phyloP scores from a whole-genome alignment of 2,113 vertebrate species.

The Cyprinodon tularosa region DNA sequence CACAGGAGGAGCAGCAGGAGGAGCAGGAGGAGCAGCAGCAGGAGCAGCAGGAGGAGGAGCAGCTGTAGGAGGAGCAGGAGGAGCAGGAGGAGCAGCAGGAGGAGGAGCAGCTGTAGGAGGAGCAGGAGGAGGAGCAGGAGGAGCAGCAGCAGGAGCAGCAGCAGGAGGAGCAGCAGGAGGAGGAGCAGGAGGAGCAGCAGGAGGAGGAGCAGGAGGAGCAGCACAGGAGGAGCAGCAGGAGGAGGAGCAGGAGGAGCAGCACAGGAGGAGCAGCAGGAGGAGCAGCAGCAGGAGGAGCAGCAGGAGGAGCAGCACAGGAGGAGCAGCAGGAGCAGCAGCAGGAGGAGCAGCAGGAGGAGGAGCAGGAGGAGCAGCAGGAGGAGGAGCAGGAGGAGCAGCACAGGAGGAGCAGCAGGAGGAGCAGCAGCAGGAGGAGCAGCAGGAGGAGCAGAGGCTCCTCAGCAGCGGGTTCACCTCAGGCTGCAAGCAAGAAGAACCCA shows the following conservation, averaged over 20 bases:
- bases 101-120: too few species aligned
- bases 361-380: not conserved
- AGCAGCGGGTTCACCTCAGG: not conserved
- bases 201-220: conserved; percentile 44
- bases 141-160: too few species aligned
- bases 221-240: not conserved
- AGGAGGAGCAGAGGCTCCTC: not conserved
- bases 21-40: conserved; percentile 40
- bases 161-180: too few species aligned
- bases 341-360: conserved; percentile 6
- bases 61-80: conserved; percentile 16
- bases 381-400: conserved; percentile 40
- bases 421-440: too few species aligned
- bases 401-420: not conserved
- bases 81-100: conserved; percentile 3
- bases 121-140: conserved; percentile 38
- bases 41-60: too few species aligned
- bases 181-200: conserved; percentile 15
- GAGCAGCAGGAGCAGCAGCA: too few species aligned
- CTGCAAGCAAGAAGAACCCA: not conserved
- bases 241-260: conserved; percentile 40
- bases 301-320: too few species aligned
- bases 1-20: not conserved
- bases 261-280: not conserved
- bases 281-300: too few species aligned